Evolutionary conservation across 2,113 vertebrate genomes (phyloP), one percentile per base, ranked within the genome.

Genomic region (Ploceus nigricollis): DNA sequence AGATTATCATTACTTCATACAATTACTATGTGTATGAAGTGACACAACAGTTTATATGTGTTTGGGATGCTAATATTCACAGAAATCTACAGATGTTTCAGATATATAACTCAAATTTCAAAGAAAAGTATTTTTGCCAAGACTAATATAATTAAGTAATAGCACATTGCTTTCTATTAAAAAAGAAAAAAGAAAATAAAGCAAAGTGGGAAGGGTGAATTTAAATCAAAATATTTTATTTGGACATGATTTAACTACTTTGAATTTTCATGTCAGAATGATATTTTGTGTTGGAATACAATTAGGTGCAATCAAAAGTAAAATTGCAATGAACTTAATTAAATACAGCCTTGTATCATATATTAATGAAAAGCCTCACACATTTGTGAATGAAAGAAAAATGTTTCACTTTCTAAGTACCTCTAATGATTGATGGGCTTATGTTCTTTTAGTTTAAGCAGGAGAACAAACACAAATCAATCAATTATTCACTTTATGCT

Each of bases 401-500:
- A 6, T 28, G 7, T 63, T 79, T 88, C 27, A 24, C 9, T 71
- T 87, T 56, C 20, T 42, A 4, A n/a, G 30, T 76, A 39, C 10
- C 5, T 82, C 31, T 50, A 19, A 1, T 25, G 5, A 37, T 61
- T 85, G 37, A 13, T 92, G n/a, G 16, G 19, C 5, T 54, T 71
- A 22, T 68, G 8, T 5, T 40, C 87, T 82, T 82, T 70, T 40
- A 35, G 11, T 18, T 76, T 78, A 56, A 45, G 9, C 40, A 56
- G 54, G 23, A 73, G 79, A 82, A 71, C 31, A 85, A 95, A 70
- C 47, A 71, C 24, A 58, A 83, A 71, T 80, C 10, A 69, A 60
- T 87, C 53, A 70, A 54, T 92, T 94, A 88, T 73, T 92, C 51
- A 75, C 61, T 13, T 57, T 45, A 31, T 69, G 18, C 20, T 68